Percentiles rank a stretch among this genome's conserved stretches.
Conservation (phyloP, 2,888 invertebrate species). For the Meghimatium bilineatum region DNA sequence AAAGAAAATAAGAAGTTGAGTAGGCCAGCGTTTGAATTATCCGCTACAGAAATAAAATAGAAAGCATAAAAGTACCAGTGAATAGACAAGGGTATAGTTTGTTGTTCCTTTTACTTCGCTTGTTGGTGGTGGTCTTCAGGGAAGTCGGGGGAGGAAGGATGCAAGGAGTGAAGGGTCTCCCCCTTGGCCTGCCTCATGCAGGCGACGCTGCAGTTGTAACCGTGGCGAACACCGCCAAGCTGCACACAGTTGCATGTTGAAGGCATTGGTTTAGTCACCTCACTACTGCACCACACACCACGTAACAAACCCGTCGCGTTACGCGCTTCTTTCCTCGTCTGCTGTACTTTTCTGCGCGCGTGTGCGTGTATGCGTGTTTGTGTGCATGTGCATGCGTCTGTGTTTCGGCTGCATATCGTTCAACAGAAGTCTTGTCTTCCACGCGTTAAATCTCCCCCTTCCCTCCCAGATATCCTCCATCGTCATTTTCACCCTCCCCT, state of each 20-base stretch:
- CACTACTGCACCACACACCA: constrained; percentile 11
- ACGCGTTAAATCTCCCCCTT: neutral
- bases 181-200: constrained; percentile 24
- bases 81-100: neutral
- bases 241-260: constrained; percentile 30
- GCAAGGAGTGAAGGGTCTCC: neutral
- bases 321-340: neutral
- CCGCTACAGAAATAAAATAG: neutral
- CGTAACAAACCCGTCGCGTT: constrained; percentile 23
- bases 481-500: neutral
- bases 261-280: constrained; percentile 15
- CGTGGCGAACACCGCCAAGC: neutral
- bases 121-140: neutral
- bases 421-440: constrained; percentile 3
- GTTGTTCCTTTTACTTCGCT: neutral
- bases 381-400: neutral
- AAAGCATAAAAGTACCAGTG: neutral
- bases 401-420: constrained; percentile 16
- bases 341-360: neutral
- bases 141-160: neutral
- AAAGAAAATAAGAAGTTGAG: neutral
- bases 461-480: neutral
- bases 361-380: neutral
- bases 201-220: constrained; percentile 9
- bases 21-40: neutral